Base-by-base conservation (phyloP, 2,797 vertebrate species). In the Halcyon smyrnensis region DNA sequence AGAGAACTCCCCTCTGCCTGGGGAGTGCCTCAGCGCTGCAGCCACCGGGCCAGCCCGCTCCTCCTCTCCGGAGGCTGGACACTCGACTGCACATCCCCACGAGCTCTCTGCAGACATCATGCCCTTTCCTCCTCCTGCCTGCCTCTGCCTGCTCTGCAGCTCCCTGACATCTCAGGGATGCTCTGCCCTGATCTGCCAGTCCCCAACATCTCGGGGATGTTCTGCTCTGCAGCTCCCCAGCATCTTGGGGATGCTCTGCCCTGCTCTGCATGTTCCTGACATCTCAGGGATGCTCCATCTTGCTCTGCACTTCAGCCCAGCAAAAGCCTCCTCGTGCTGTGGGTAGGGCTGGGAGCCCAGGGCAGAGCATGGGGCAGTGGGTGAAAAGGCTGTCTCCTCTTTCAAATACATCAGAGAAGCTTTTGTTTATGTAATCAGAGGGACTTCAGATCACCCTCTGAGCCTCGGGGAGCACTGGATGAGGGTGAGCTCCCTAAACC, bases 401-500 rank as follows among this genome's bases (percentile, higher is more conserved):
- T 75, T 7, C 50, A 65, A 5, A 15, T 27, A 45, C 3, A 3
- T 24, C 43, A 46, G 81, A 39, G 34, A 34, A 65, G 34, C 34
- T 9, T 75, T 65, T 46, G 27, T 39, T 69, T 62, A 11, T 15
- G 3, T 10, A 48, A 13, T 13, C 32, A 16, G n/a, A 48, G 65
- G 45, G 9, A 3, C 8, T 5, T 1, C 34, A 65, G 51, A 34
- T 71, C 37, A 4, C 11, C 7, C 43, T 39, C 15, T 15, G 6
- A 63, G 4, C 14, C n/a, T 34, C 19, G 1, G 25, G 2, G 1
- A 21, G 11, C 0, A 0, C 0, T 0, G 7, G 28, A 20, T 45
- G 68, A 62, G 51, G 37, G 8, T n/a, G 37, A 1, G 6, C 13
- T n/a, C 28, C 65, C 45, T 11, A 13, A 39, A 6, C 18, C 24